Evolutionary conservation across 2,113 vertebrate genomes (phyloP).

Genomic region (Apteryx owenii): DNA sequence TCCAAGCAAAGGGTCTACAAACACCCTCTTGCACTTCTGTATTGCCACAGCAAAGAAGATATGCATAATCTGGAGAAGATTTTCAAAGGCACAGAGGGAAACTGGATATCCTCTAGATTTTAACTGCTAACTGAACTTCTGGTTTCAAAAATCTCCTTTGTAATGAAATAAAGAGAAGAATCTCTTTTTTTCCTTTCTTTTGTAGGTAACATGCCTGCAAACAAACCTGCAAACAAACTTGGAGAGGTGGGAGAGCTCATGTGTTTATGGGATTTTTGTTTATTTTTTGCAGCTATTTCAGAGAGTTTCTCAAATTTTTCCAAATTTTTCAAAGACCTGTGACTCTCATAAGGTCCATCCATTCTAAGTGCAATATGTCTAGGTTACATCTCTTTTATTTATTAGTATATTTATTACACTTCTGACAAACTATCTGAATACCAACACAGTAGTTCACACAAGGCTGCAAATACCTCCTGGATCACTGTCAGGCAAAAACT

Average conservation of each 20-base stretch:
- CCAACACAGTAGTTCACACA: not conserved
- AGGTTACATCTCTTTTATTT: not conserved
- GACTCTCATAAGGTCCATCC: not conserved
- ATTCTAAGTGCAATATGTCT: not conserved
- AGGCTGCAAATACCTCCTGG: not conserved
- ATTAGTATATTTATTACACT: not conserved
- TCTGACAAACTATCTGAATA: not conserved
- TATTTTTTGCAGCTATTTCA: slow-evolving; percentile 21
- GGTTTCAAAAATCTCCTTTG: not conserved
- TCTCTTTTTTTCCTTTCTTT: not conserved
- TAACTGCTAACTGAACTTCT: not conserved
- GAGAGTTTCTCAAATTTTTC: not conserved
- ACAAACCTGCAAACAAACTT: slow-evolving; percentile 6
- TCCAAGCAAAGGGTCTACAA: not conserved
- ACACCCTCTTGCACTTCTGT: not conserved
- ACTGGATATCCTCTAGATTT: not conserved
- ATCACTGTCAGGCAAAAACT: not conserved
- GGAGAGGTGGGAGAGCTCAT: not conserved
- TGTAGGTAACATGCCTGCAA: not conserved
- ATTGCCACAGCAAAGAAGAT: not conserved
- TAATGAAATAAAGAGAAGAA: slow-evolving; percentile 14
- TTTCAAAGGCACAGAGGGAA: not conserved
- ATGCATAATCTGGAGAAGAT: not conserved
- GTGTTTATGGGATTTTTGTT: not conserved
- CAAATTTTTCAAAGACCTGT: not conserved